Percentiles rank a stretch among this genome's conserved stretches.
Evolutionary conservation across 2,797 vertebrate species (phyloP).

Genomic region (Enteromius radiatus): DNA sequence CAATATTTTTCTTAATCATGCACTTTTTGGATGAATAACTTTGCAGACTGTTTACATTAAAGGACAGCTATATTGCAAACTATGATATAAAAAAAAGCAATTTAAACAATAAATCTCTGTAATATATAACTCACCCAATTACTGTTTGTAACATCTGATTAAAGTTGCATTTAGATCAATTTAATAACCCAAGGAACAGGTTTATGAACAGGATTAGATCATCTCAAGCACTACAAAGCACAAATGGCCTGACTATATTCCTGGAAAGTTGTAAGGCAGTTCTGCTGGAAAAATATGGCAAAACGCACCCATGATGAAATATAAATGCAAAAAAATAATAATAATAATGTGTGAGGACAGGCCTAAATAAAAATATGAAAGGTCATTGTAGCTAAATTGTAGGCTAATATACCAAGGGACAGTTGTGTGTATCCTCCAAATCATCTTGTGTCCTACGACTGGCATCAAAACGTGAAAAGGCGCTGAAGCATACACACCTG

Average conservation of each 20-base stretch:
- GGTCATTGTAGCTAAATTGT: too few relatives aligned
- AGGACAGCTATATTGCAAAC: too few relatives aligned
- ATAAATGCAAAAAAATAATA: background rate
- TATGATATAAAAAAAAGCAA: too few relatives aligned
- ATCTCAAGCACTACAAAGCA: background rate
- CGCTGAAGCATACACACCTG: background rate
- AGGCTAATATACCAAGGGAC: background rate
- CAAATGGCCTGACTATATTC: background rate
- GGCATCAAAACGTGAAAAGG: background rate
- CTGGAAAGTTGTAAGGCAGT: background rate
- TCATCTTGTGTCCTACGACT: background rate
- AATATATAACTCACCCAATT: background rate
- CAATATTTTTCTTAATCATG: too few relatives aligned
- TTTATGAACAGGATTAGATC: background rate
- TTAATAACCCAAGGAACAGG: background rate
- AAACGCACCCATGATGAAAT: background rate
- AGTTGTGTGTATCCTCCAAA: background rate
- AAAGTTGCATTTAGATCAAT: background rate
- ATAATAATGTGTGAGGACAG: background rate
- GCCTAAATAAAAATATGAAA: conserved; percentile 1
- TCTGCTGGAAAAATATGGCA: background rate
- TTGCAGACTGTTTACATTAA: too few relatives aligned
- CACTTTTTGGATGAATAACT: too few relatives aligned
- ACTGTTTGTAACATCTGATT: background rate
- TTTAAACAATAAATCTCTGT: accelerated